Conservation (phyloP, 2,113 vertebrate species). For the Synchiropus splendidus region DNA sequence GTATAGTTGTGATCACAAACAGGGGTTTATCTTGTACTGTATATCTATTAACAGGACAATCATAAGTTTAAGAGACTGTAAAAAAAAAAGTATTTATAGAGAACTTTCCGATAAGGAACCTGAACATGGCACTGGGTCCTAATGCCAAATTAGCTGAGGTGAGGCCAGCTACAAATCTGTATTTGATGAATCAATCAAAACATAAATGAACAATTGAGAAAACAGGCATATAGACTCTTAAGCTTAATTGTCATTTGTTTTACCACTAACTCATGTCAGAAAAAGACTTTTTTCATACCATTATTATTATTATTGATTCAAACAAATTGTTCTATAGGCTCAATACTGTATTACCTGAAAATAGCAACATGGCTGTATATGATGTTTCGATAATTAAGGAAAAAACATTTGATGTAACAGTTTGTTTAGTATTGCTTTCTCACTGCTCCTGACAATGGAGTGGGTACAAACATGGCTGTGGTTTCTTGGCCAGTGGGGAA, state of each 20-base stretch:
- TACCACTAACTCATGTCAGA: slow-evolving; percentile 28
- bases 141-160: slow-evolving; percentile 8
- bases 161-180: no score
- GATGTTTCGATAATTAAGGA: no score
- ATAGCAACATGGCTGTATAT: slow-evolving; percentile 20
- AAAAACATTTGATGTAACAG: slow-evolving; percentile 1
- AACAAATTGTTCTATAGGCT: slow-evolving; percentile 6
- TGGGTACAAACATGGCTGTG: slow-evolving; percentile 8
- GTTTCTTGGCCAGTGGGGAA: neutral
- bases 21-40: slow-evolving; percentile 70
- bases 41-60: slow-evolving; percentile 67
- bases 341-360: slow-evolving; percentile 14
- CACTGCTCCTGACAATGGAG: slow-evolving; percentile 32
- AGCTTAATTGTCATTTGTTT: slow-evolving; percentile 21
- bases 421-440: slow-evolving; percentile 42
- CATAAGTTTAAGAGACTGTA: slow-evolving; percentile 52
- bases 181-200: neutral
- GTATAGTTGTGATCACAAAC: slow-evolving; percentile 61
- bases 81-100: slow-evolving; percentile 48
- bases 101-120: slow-evolving; percentile 30
- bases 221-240: slow-evolving; percentile 7
- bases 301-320: slow-evolving; percentile 12
- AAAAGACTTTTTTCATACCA: slow-evolving; percentile 14
- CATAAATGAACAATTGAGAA: slow-evolving; percentile 18
- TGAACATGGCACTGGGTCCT: slow-evolving; percentile 44